Evolutionary conservation across 2,113 vertebrate species (phyloP).

Genomic region (Bucco capensis): DNA sequence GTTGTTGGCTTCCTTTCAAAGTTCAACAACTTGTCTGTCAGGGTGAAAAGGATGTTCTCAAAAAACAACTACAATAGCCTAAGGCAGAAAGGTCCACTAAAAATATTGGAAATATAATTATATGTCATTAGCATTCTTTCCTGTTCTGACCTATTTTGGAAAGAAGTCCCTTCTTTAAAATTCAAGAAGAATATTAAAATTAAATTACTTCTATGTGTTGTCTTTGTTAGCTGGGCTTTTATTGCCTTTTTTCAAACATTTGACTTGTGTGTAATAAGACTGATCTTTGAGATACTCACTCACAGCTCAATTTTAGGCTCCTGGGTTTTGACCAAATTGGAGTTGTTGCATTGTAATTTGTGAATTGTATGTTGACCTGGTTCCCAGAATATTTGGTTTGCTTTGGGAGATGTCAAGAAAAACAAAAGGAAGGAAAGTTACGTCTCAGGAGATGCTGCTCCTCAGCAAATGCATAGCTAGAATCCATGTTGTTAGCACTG

Average conservation of each 20-base stretch:
- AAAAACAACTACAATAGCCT: background rate
- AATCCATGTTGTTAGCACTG: background rate
- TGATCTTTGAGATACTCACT: background rate
- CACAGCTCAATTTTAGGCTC: background rate
- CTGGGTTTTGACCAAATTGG: background rate
- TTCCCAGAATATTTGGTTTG: background rate
- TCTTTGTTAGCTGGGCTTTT: background rate
- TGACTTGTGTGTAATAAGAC: background rate
- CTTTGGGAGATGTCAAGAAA: background rate
- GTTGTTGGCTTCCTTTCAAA: background rate
- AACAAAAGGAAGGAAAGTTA: background rate
- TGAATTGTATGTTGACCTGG: background rate
- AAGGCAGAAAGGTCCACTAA: background rate
- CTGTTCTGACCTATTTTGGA: background rate
- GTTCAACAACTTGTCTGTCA: background rate
- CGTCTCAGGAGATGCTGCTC: background rate
- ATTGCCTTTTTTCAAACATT: background rate
- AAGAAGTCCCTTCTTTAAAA: background rate
- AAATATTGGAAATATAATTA: background rate
- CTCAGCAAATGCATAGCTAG: background rate
- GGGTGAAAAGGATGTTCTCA: background rate
- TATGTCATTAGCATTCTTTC: background rate
- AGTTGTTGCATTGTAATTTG: background rate
- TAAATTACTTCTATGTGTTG: background rate
- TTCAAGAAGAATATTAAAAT: background rate